Conservation (phyloP, 2,888 invertebrate genomes). For the Stenodera caucasica region DNA sequence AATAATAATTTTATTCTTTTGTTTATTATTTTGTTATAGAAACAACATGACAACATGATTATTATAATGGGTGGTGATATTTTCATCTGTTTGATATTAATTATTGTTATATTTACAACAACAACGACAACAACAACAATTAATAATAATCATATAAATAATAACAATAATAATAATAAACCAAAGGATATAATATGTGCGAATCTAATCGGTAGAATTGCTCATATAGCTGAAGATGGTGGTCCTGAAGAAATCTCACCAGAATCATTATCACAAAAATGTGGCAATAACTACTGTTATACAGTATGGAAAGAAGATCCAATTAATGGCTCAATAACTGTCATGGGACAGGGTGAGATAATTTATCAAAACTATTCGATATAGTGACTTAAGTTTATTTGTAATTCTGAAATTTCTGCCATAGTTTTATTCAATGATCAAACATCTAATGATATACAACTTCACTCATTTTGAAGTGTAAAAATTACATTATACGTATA, state of each 20-base stretch:
- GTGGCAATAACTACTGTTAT: slow-evolving; percentile 69
- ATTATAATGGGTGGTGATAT: slow-evolving; percentile 4
- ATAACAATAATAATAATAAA: slow-evolving; percentile 3
- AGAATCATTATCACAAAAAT: slow-evolving; percentile 56
- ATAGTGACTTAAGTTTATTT: too few species aligned
- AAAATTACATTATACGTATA: too few species aligned
- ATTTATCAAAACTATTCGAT: too few species aligned
- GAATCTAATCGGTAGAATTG: slow-evolving; percentile 40
- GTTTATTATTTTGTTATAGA: not conserved
- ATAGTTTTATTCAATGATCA: too few species aligned
- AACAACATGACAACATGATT: slow-evolving; percentile 3
- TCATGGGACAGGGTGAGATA: slow-evolving; percentile 70
- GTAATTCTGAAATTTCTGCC: too few species aligned
- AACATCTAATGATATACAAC: too few species aligned
- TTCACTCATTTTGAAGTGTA: too few species aligned
- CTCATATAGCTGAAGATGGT: slow-evolving; percentile 45
- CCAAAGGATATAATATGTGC: slow-evolving; percentile 42
- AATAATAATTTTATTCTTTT: not conserved
- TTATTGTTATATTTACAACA: not conserved
- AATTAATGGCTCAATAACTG: slow-evolving; percentile 62
- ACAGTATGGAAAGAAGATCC: slow-evolving; percentile 70
- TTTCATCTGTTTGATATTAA: not conserved
- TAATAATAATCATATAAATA: not conserved
- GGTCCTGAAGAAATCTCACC: slow-evolving; percentile 43
- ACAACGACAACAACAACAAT: not conserved